A percentile compares a stretch with the other conserved stretches of the same genome.
Conservation (phyloP, 1,140 invertebrate genomes). For the Drosophila jambulina region DNA sequence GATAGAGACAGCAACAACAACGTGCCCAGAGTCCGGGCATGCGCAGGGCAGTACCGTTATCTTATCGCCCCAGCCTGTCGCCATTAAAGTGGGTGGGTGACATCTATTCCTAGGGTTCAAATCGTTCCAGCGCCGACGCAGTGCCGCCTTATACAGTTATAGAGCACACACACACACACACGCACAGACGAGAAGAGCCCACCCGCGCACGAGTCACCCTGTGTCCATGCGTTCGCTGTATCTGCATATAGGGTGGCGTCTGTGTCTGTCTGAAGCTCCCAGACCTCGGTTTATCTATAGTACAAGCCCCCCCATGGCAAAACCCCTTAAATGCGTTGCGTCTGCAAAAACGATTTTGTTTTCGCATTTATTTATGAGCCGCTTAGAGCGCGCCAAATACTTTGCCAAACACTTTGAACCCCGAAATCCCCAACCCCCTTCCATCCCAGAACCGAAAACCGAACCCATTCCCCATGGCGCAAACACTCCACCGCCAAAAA, state of each 20-base stretch:
- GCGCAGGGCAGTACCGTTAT: constrained; percentile 61
- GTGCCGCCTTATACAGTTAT: constrained; percentile 1
- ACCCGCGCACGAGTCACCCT: constrained; percentile 49
- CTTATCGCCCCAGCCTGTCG: constrained; percentile 70
- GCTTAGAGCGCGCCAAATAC: constrained; percentile 74
- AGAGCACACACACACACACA: neutral
- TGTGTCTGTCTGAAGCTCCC: constrained; percentile 51
- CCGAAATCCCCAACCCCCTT: constrained; percentile 28
- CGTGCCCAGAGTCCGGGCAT: constrained; percentile 29
- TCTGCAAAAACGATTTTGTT: constrained; percentile 76
- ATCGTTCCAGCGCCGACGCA: constrained; percentile 70
- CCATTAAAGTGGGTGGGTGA: constrained; percentile 59
- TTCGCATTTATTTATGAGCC: constrained; percentile 81
- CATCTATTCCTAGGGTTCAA: constrained; percentile 69
- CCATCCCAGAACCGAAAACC: neutral
- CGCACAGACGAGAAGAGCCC: too few species aligned
- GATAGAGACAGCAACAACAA: constrained; percentile 55
- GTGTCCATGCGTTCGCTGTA: constrained; percentile 44
- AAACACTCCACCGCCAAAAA: constrained; percentile 16
- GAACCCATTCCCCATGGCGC: neutral
- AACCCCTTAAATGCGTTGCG: constrained; percentile 27
- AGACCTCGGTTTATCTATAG: constrained; percentile 9
- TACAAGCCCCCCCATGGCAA: neutral
- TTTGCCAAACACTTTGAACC: constrained; percentile 79
- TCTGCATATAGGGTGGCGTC: constrained; percentile 54